Evolutionary conservation across 1,140 invertebrate genomes (phyloP), one percentile per base, ranked within the genome.

Genomic region (Drosophila lini): DNA sequence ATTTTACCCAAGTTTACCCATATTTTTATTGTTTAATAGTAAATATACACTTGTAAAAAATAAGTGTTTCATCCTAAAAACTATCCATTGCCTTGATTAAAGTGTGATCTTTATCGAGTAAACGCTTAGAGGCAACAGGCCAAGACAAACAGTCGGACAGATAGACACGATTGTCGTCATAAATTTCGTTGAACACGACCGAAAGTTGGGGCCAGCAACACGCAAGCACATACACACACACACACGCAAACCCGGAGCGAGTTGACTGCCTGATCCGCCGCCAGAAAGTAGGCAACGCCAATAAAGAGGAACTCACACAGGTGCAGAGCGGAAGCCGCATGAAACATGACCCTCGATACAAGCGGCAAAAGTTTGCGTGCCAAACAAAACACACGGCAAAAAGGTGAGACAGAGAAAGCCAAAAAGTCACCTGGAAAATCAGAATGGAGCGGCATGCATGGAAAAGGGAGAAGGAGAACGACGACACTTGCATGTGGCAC

Each of bases 311-410:
- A 53, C 42, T 65, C 28, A 71, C 31, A 67, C 64, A 63, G 45
- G 38, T n/a, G 38, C 65, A 36, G 36, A 65, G 47, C 70, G 80
- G 71, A 83, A 83, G 80, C 80, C 80, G 61, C 80, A 77, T 76
- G 80, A 76, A 83, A 84, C 81, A 80, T 75, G 81, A 84, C 71
- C 80, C 75, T 65, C 60, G 41, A 62, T 79, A 69, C 63, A 79
- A 62, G 61, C 73, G 68, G 76, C 59, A 84, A 84, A 55, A 84
- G 67, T 84, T 84, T 84, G 81, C 81, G 81, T 84, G 81, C 81
- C 81, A 84, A 84, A 77, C 58, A 71, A 69, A 78, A 78, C 74
- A 78, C 64, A 78, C 48, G 67, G 52, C 76, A 41, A 75, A 42
- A 62, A 55, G 55, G 53, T 55, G 41, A 57, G 53, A 44, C 32